Conservation (phyloP, 2,888 invertebrate species). For the Apodemia zela region DNA sequence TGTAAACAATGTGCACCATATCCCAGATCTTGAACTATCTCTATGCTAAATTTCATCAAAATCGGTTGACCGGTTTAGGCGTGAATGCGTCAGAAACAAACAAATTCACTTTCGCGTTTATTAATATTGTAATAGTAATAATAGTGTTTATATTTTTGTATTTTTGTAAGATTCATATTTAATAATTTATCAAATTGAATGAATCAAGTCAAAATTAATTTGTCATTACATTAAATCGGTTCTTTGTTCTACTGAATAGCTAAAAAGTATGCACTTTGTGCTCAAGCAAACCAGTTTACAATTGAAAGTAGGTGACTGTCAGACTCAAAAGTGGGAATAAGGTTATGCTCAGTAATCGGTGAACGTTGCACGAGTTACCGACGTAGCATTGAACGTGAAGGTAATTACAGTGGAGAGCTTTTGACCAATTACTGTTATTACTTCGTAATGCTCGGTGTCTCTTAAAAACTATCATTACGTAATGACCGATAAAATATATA, state of each 20-base stretch:
- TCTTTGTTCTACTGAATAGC: conserved; percentile 37
- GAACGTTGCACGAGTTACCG: conserved; percentile 38
- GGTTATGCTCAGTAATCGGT: conserved; percentile 45
- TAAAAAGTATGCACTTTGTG: conserved; percentile 51
- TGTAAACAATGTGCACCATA: no score
- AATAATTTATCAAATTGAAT: no score
- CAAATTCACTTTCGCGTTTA: no score
- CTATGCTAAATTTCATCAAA: no score
- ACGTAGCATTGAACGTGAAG: conserved; percentile 66
- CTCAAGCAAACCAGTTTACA: conserved; percentile 49
- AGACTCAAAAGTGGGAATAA: conserved; percentile 44
- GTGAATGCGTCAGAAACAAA: no score
- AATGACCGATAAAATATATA: background rate
- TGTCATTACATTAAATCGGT: background rate
- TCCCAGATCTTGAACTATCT: no score
- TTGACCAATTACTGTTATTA: conserved; percentile 55
- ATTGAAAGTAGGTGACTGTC: conserved; percentile 70
- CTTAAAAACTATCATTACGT: conserved; percentile 13
- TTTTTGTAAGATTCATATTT: no score
- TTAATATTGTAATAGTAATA: no score
- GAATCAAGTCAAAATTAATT: background rate
- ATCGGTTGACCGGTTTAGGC: no score
- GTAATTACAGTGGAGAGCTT: conserved; percentile 39
- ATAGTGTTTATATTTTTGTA: no score
- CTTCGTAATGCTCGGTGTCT: conserved; percentile 37